Conservation (phyloP, 2,888 invertebrate species). For the Achlya flavicornis region DNA sequence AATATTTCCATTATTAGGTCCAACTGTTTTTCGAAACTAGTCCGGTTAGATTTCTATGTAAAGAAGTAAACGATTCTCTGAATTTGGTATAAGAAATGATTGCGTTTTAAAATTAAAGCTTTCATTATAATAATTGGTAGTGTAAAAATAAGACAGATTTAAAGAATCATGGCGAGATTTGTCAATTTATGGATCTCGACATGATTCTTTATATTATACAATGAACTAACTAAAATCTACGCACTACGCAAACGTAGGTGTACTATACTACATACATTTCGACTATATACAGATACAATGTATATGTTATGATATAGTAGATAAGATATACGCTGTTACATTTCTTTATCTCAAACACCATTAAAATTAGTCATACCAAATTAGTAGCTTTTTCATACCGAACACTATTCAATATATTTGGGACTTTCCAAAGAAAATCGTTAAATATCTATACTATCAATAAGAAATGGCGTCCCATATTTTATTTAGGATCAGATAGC, state of each 20-base stretch:
- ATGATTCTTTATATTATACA: background rate
- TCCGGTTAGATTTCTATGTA: background rate
- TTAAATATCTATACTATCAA: too few species aligned
- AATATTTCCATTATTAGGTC: background rate
- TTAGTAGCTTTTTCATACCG: background rate
- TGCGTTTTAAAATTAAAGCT: slow-evolving; percentile 2
- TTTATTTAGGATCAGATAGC: too few species aligned
- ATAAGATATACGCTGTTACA: background rate
- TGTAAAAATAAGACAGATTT: background rate
- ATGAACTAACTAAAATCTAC: background rate
- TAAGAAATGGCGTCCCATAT: too few species aligned
- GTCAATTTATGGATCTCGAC: too few species aligned
- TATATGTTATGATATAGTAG: background rate
- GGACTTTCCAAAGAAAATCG: too few species aligned
- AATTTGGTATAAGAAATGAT: background rate
- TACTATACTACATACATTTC: slow-evolving; percentile 6
- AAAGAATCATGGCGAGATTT: too few species aligned
- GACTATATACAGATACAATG: slow-evolving; percentile 5
- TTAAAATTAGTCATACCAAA: background rate
- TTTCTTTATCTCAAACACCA: background rate
- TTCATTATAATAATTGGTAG: background rate
- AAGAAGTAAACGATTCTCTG: background rate
- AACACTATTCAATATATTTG: background rate
- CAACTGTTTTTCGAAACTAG: too few species aligned
- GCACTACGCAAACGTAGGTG: slow-evolving; percentile 2